A percentile compares a stretch with the other conserved stretches of the same genome.
Evolutionary conservation across 2,797 vertebrate species (phyloP).

Genomic region (Allobates femoralis): DNA sequence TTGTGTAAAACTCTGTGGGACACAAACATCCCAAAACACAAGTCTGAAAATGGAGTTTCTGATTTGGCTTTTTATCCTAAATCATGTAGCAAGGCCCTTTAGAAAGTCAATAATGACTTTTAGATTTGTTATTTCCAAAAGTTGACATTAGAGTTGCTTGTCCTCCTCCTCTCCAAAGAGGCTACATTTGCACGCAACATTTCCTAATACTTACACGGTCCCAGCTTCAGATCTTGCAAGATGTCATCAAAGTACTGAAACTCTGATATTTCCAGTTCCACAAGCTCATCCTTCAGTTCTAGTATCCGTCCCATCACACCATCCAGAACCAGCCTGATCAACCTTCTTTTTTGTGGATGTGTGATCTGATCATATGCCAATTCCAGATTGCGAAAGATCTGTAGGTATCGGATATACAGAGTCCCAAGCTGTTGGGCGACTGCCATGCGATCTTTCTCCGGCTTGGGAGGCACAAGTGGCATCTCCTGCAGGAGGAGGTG

Average conservation of each 20-base stretch:
- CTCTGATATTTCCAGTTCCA: constrained; percentile 80
- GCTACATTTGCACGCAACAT: neutral
- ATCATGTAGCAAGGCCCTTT: no score
- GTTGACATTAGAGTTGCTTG: no score
- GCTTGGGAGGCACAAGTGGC: constrained; percentile 66
- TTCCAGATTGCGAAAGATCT: constrained; percentile 79
- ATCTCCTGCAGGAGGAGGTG: constrained; percentile 77
- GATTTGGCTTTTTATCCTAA: no score
- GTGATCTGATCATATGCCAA: constrained; percentile 74
- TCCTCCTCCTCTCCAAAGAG: no score
- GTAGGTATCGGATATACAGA: constrained; percentile 83
- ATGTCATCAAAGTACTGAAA: constrained; percentile 81
- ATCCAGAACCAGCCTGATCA: constrained; percentile 77
- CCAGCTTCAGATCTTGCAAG: constrained; percentile 79
- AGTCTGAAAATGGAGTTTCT: no score
- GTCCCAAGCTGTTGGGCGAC: constrained; percentile 76
- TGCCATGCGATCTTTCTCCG: constrained; percentile 69
- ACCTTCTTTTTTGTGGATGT: constrained; percentile 79
- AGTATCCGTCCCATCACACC: constrained; percentile 83
- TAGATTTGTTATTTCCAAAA: no score
- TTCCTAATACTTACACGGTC: constrained; percentile 75
- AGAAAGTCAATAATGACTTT: no score
- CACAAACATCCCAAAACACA: no score
- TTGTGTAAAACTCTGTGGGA: no score
- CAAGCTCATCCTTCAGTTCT: constrained; percentile 86